Evolutionary conservation across 1,140 invertebrate species (phyloP), one percentile per base, ranked within the genome.

Genomic region (Ceratosolen fusciceps): DNA sequence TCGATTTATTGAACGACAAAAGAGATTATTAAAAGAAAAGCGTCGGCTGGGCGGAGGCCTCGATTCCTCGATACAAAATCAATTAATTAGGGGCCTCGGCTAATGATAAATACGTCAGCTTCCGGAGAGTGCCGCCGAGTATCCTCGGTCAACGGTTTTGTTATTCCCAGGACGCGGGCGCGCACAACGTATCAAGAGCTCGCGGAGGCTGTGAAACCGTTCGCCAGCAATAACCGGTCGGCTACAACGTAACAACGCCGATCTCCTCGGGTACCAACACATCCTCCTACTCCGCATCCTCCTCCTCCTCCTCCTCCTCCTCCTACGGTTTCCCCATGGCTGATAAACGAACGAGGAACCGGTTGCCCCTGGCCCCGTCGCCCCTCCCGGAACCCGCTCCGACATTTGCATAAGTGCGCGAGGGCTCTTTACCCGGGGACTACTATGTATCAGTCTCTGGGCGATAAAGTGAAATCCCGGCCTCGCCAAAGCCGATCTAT

Each of bases 351-450:
- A 4, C 24, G 24, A 52, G 19, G 12, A 70, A 70, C 67, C 39
- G 67, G 39, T 70, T 19, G 10, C 49, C 4, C 21, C 5, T 0
- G 19, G 47, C 52, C 34, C 52, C 2, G 9, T n/a, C 10, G 16
- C 39, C 26, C 24, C 56, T 21, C 37, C 14, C 58, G 21, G 37
- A 49, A 52, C 60, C 49, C 39, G 49, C 16, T 65, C 74, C 43
- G 67, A 12, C 26, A 67, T 75, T 67, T 65, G 60, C 60, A 75
- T 52, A 62, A 70, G 67, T 49, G 49, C 24, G 49, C 49, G 49
- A 16, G 49, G 12, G 49, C 49, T 31, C 12, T 60, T 60, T 31
- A 3, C n/a, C 9, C 56, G 26, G 4, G 0, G 19, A 37, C 60
- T 37, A 37, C 60, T 37, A 31, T 19, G 2, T 16, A n/a, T n/a